phyloP scores from a whole-genome alignment of 2,113 vertebrate genomes.

The Cyrtonyx montezumae region DNA sequence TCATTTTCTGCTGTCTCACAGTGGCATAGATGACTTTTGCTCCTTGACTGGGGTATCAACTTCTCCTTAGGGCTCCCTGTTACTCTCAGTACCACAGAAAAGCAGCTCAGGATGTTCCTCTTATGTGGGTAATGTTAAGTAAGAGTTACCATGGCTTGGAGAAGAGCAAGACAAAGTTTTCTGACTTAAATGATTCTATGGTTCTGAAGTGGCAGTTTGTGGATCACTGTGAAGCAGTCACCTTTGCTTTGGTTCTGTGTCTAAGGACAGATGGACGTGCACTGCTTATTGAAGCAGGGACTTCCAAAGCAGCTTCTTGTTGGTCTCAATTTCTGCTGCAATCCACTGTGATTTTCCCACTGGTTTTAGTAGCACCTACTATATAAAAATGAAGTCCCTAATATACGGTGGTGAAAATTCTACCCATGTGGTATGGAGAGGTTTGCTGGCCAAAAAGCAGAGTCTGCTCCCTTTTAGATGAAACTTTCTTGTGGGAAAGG shows the following conservation, averaged over 20 bases:
- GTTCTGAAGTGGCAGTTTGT: not conserved
- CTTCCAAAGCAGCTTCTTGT: not conserved
- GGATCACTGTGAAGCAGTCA: not conserved
- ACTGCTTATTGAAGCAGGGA: not conserved
- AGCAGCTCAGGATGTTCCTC: not conserved
- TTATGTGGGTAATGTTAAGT: not conserved
- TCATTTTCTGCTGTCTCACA: not conserved
- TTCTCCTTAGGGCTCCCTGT: not conserved
- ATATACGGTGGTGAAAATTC: not conserved
- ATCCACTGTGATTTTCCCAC: not conserved
- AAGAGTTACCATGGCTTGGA: not conserved
- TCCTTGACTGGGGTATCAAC: not conserved
- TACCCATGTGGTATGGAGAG: rapidly evolving
- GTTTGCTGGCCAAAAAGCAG: not conserved
- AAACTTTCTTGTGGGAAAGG: not conserved
- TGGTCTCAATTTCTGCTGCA: not conserved
- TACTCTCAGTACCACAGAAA: not conserved
- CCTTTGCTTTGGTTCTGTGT: not conserved
- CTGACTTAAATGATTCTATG: not conserved
- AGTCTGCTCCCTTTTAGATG: not conserved
- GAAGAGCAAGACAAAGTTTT: not conserved
- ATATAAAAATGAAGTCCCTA: not conserved
- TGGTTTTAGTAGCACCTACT: not conserved
- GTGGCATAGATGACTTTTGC: not conserved
- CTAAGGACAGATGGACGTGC: not conserved